These are phyloP conservation scores for Melanchra persicariae DNA, from an alignment of 2,888 invertebrate genomes.

Conservation along the genomic window DNA sequence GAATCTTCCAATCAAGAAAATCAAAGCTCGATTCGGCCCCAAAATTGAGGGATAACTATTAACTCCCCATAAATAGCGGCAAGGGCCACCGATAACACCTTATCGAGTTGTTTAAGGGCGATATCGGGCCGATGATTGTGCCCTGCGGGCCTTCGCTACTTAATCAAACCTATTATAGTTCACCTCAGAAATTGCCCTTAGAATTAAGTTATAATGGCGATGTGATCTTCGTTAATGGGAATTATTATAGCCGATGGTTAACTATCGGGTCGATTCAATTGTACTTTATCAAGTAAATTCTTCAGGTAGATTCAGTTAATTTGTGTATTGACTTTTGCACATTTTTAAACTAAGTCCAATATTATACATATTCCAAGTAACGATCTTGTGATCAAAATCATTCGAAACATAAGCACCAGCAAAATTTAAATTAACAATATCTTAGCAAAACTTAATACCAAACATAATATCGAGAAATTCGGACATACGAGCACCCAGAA, in stretches of 20 bases:
- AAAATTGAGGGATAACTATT: conserved; percentile 84
- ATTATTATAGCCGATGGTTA: conserved; percentile 55
- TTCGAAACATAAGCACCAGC: conserved; percentile 3
- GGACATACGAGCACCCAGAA: conserved; percentile 57
- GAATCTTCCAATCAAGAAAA: conserved; percentile 58
- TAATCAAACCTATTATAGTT: conserved; percentile 81
- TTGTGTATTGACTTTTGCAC: background rate
- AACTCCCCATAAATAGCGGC: conserved; percentile 85
- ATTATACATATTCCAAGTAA: background rate
- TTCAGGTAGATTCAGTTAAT: background rate
- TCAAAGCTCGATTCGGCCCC: conserved; percentile 58
- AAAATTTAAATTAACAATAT: conserved; percentile 26
- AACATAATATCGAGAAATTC: conserved; percentile 62
- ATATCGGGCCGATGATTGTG: conserved; percentile 85
- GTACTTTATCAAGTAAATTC: background rate
- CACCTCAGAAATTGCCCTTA: conserved; percentile 60
- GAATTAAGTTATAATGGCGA: conserved; percentile 62
- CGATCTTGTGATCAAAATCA: background rate
- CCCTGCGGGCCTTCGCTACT: conserved; percentile 79
- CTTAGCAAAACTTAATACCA: conserved; percentile 36
- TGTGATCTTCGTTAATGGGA: conserved; percentile 56
- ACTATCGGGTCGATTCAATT: conserved; percentile 13
- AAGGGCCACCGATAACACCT: conserved; percentile 85
- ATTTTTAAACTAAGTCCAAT: background rate
- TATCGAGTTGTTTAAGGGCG: conserved; percentile 86